phyloP scores from a whole-genome alignment of 2,113 vertebrate genomes.

The Hippoglossus stenolepis region DNA sequence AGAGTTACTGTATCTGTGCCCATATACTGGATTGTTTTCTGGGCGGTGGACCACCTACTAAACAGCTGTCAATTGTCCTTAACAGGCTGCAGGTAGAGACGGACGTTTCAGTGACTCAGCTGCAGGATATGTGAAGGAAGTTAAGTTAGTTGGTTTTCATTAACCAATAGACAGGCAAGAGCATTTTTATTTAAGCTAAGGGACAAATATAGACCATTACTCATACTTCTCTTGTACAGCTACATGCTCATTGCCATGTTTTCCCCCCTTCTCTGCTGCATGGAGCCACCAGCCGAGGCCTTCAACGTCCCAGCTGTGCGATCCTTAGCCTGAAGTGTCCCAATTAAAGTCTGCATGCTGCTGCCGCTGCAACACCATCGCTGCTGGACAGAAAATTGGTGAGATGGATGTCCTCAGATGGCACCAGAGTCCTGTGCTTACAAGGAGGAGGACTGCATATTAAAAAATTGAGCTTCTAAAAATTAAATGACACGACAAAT shows the following conservation, averaged over 20 bases:
- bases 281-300: background rate
- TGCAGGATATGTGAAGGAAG: background rate
- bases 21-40: background rate
- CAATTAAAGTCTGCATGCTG: conserved; percentile 1
- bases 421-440: background rate
- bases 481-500: background rate
- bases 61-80: background rate
- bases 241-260: background rate
- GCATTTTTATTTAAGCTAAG: background rate
- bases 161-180: background rate
- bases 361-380: background rate
- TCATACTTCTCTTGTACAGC: background rate
- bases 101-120: background rate
- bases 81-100: background rate
- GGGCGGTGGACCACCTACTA: background rate
- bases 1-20: background rate
- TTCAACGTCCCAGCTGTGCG: background rate
- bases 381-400: background rate
- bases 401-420: background rate
- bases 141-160: background rate
- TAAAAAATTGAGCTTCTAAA: background rate
- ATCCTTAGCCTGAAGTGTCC: conserved; percentile 5
- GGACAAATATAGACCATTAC: background rate
- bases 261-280: background rate
- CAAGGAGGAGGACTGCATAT: background rate